Evolutionary conservation across 92 coral and sea anemone species (phyloP).

Genomic region (Phenganax stokvisi): DNA sequence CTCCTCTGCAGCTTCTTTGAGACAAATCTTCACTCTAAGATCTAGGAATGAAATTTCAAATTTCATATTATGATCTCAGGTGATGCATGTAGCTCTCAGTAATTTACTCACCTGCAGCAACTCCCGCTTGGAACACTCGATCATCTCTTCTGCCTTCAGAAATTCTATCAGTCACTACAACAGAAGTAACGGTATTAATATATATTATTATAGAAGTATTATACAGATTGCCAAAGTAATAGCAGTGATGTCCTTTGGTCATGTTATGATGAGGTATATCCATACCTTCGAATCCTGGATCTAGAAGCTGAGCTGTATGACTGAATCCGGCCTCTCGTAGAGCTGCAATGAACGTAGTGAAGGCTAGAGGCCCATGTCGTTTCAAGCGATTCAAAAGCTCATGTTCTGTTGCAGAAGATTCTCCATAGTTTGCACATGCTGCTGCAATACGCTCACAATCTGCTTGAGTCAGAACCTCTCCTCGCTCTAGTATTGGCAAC

Average conservation of each 20-base stretch:
- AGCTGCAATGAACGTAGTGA: conserved; percentile 60
- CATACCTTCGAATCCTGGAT: conserved; percentile 65
- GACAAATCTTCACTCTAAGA: conserved; percentile 26
- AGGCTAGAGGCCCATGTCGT: conserved; percentile 54
- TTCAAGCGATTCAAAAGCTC: conserved; percentile 58
- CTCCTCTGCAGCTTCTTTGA: conserved; percentile 21
- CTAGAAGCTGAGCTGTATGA: conserved; percentile 79
- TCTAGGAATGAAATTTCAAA: conserved; percentile 21
- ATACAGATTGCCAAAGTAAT: conserved; percentile 8
- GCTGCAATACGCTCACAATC: conserved; percentile 57
- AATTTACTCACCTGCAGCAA: conserved; percentile 17
- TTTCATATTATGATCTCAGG: not conserved
- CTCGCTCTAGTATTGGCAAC: conserved; percentile 41
- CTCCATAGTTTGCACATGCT: conserved; percentile 46
- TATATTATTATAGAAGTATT: not conserved
- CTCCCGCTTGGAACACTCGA: conserved; percentile 3
- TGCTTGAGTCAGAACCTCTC: conserved; percentile 33
- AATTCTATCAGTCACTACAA: not conserved
- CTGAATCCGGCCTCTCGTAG: conserved; percentile 63
- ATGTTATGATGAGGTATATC: not conserved
- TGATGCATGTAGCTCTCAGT: conserved; percentile 22
- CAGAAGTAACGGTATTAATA: not conserved
- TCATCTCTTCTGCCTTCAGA: not conserved
- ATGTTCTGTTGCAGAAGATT: conserved; percentile 47
- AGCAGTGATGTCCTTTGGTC: not conserved